Base-by-base conservation (phyloP, 2,888 invertebrate genomes). In the Drosophila merina region DNA sequence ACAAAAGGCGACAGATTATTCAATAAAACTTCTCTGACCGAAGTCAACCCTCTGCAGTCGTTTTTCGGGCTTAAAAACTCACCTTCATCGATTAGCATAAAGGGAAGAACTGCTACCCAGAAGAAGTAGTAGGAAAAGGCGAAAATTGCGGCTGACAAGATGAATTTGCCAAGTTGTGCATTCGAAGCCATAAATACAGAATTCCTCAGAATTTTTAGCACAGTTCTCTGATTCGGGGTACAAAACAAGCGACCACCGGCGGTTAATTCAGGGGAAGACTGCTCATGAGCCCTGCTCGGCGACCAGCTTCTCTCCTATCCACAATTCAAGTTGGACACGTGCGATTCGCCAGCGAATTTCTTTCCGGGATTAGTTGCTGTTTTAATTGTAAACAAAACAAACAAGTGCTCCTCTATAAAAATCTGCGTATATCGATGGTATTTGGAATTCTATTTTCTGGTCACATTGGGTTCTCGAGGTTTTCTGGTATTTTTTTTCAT, bases 21-120 rank as follows among this genome's bases (percentile, higher is more conserved):
- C 62, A 88, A 88, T 82, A 76, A 83, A 84, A 72, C 40, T 44
- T 36, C 36, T 5, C n/a, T 36, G n/a, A n/a, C 36, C 36, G 33
- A 33, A 33, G 33, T 10, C 9, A 33, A 10, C 4, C 33, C n/a
- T 12, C 36, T 36, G 20, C 20, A 20, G 20, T 20, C 12, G n/a
- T n/a, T 5, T 1, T n/a, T 28, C 4, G 28, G 36, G n/a, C 38
- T 36, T 8, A 9, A 10, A 55, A 51, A 84, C 89, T 85, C 87
- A 93, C 95, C 93, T 92, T 93, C 92, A 86, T 93, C 93, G 76
- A 93, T 92, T 57, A 93, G 93, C 80, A 95, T 93, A 82, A 96
- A 95, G 1, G 95, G 95, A 78, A 95, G 93, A 48, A 94, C 93
- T 63, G 95, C 93, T 14, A 95, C 91, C 95, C 95, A 95, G 62